Conservation (phyloP, 2,888 invertebrate genomes). For the Platynereis dumerilii region DNA sequence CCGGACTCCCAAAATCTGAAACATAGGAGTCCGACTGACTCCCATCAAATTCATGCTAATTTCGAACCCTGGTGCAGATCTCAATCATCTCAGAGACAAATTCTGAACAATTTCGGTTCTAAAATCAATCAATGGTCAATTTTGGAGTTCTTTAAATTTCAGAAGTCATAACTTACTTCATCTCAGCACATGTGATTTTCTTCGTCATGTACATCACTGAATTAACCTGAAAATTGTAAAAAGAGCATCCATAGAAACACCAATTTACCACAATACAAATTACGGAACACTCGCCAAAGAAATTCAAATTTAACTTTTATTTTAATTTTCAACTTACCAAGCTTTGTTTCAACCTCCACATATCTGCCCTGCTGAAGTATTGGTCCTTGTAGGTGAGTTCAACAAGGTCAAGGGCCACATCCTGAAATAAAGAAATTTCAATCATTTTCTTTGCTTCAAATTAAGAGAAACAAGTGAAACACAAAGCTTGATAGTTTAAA, state of each 20-base stretch:
- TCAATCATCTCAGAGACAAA: too few relatives aligned
- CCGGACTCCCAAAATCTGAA: too few relatives aligned
- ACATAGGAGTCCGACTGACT: too few relatives aligned
- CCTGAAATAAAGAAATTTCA: conserved; percentile 47
- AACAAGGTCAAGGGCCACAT: conserved; percentile 90
- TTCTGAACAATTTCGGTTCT: too few relatives aligned
- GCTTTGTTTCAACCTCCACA: conserved; percentile 92
- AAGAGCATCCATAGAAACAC: neutral
- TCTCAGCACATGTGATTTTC: conserved; percentile 86
- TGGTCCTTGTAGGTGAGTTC: conserved; percentile 98
- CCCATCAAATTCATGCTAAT: too few relatives aligned
- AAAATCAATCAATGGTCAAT: too few relatives aligned
- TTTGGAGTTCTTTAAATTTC: neutral
- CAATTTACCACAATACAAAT: too few relatives aligned
- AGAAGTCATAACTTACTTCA: conserved; percentile 47
- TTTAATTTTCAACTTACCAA: conserved; percentile 76
- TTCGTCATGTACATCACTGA: conserved; percentile 93
- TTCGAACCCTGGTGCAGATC: too few relatives aligned
- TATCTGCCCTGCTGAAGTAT: conserved; percentile 96
- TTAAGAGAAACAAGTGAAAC: too few relatives aligned
- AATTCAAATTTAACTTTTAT: too few relatives aligned
- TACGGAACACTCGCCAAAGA: too few relatives aligned
- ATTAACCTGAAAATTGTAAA: conserved; percentile 77
- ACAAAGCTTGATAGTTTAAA: too few relatives aligned
- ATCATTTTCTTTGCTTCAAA: neutral